Base-by-base conservation (phyloP, 2,888 invertebrate species). In the Rhogogaster chlorosoma region DNA sequence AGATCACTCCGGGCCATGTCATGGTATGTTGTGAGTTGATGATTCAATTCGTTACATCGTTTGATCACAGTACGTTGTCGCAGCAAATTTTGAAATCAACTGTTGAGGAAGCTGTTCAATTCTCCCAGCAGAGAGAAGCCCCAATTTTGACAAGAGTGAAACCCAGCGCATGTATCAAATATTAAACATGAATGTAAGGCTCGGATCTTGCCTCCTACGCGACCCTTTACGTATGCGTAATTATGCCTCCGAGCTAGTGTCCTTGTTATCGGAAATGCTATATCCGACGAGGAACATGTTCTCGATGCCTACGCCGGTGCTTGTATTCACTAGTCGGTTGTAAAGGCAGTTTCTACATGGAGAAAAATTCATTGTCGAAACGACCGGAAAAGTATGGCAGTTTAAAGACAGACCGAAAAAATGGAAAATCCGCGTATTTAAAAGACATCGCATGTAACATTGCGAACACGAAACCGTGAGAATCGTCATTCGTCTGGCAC, bases 171-270 rank as follows among this genome's bases (percentile, higher is more conserved):
- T 53, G 49, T 18, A 49, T 61, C 32, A 38, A 61, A 38, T 22
- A 78, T n/a, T 2, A 61, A n/a, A 80, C 26, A 61, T 36, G 36
- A 80, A 57, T 36, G 38, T 4, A 38, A 61, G 61, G 9, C 10
- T 26, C 57, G 12, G 4, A n/a, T 29, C 57, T 61, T 3, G n/a
- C 36, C 22, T n/a, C 29, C 49, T 2, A 49, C 29, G 29, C 29
- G 9, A 7, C 0, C 53, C 2, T 77, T 7, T 9, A 53, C 53
- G 2, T 29, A 32, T 22, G 12, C 61, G 38, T 77, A 77, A 77
- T 77, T 53, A 53, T 32, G 77, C 77, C 77, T 77, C n/a, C 49
- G 10, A 77, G 77, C 32, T 26, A 29, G 38, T 53, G 15, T 53
- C 53, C 38, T 5, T 80, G 61, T 61, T 61, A 26, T 61, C 80